phyloP scores from a whole-genome alignment of 2,797 vertebrate species.

The Emys orbicularis region DNA sequence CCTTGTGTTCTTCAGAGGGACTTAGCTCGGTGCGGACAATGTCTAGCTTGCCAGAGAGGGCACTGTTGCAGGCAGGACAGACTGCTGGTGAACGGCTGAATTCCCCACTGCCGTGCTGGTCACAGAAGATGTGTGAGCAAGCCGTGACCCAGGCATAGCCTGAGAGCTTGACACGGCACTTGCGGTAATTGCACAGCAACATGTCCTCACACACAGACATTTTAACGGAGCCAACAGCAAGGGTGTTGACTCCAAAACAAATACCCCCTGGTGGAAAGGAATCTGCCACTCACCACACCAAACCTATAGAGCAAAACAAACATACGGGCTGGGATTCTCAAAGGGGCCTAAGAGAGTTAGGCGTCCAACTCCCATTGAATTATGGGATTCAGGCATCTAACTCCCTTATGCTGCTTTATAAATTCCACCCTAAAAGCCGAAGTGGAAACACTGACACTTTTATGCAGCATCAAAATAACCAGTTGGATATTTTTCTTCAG shows the following conservation, averaged over 20 bases:
- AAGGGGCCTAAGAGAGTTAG: background rate
- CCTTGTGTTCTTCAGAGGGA: conserved; percentile 92
- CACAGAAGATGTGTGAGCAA: conserved; percentile 93
- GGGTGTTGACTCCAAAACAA: background rate
- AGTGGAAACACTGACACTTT: no score
- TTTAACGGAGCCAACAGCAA: background rate
- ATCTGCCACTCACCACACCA: background rate
- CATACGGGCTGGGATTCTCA: background rate
- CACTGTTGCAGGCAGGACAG: conserved; percentile 91
- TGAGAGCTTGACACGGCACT: conserved; percentile 87
- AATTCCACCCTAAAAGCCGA: no score
- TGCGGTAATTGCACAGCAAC: conserved; percentile 90
- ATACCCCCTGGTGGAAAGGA: background rate
- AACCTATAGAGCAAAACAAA: background rate
- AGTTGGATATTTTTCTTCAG: no score
- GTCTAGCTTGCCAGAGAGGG: conserved; percentile 91
- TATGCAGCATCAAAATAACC: no score
- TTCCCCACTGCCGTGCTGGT: conserved; percentile 90
- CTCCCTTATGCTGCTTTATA: no score
- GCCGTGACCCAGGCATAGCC: conserved; percentile 92
- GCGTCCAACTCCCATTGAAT: background rate
- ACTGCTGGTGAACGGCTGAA: conserved; percentile 88
- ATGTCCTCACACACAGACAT: conserved; percentile 87
- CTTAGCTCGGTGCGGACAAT: conserved; percentile 90
- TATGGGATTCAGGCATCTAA: background rate